Percentiles rank a stretch among this genome's conserved stretches.
phyloP scores from a whole-genome alignment of 2,797 vertebrate genomes.

The Labeo calbasu region DNA sequence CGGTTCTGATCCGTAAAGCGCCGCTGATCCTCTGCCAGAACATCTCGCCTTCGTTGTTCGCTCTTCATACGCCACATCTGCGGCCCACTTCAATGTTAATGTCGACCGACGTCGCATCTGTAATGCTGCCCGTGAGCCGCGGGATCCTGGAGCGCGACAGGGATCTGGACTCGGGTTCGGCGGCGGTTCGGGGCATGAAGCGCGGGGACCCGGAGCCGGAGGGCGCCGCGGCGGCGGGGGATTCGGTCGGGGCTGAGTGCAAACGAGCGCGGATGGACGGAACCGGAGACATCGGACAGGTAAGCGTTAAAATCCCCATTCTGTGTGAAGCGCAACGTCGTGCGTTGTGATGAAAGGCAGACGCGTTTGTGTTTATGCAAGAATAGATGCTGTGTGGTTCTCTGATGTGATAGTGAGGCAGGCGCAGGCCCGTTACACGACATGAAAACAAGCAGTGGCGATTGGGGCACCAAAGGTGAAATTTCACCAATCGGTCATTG shows the following conservation, averaged over 20 bases:
- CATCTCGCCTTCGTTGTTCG: not conserved
- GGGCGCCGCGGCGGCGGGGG: conserved; percentile 73
- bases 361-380: not conserved
- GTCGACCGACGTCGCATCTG: conserved; percentile 86
- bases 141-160: conserved; percentile 82
- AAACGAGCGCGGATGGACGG: conserved; percentile 83
- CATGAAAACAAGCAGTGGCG: not conserved
- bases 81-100: conserved; percentile 80
- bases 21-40: conserved; percentile 5
- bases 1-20: conserved; percentile 27
- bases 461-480: not conserved
- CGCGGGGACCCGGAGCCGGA: conserved; percentile 83
- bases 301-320: conserved; percentile 62
- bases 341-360: not conserved
- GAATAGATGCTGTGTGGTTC: not conserved
- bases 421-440: not conserved
- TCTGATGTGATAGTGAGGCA: not conserved
- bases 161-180: conserved; percentile 79
- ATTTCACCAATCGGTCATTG: not conserved
- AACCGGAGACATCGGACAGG: conserved; percentile 77
- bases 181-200: conserved; percentile 64
- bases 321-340: no score
- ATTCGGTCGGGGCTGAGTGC: conserved; percentile 79
- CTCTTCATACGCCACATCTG: conserved; percentile 27
- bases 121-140: conserved; percentile 85